Base-by-base conservation (phyloP, 1,140 invertebrate species). In the Lepidurus packardi region DNA sequence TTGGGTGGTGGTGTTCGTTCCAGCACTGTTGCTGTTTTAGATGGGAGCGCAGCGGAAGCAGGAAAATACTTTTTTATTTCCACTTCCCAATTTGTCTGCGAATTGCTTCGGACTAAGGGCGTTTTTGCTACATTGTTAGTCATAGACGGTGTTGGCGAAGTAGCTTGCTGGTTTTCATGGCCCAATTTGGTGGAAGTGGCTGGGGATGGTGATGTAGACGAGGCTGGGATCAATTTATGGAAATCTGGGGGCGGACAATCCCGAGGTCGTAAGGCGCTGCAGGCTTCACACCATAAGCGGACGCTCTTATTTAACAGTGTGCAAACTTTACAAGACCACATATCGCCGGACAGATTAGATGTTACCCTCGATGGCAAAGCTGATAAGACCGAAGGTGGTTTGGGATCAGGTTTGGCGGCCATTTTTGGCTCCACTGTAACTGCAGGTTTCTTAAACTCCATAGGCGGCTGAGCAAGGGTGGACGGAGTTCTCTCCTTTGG, bases 11-110 rank as follows among this genome's bases (percentile, higher is more conserved):
- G 34, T 43, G 25, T 73, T 80, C 42, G 43, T 25, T 65, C 74
- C 73, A 44, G 43, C 73, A 41, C 43, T 75, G 41, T 45, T 73
- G 16, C 34, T 10, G 21, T 79, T 24, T 73, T 78, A 10, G n/a
- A 44, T 11, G 78, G 44, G 24, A 76, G 24, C 1, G 73, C 41
- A 43, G 75, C 34, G 65, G 73, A 24, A 65, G 65, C n/a, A 9
- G 80, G 78, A 42, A 80, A 73, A 43, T 79, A 79, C 47, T 81
- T 43, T 73, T 80, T 80, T 77, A 77, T 74, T 73, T 44, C 77
- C 43, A 41, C 73, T n/a, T 74, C 77, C 79, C 74, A 81, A 74
- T 79, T 34, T 44, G 16, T 44, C 75, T 21, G 77, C 21, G 43
- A 41, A 42, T 73, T 77, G 77, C 41, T 44, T n/a, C 43, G 43